Percentiles rank a stretch among this genome's conserved stretches.
Evolutionary conservation across 2,888 invertebrate genomes (phyloP).

Genomic region (Parasteatoda lunata): DNA sequence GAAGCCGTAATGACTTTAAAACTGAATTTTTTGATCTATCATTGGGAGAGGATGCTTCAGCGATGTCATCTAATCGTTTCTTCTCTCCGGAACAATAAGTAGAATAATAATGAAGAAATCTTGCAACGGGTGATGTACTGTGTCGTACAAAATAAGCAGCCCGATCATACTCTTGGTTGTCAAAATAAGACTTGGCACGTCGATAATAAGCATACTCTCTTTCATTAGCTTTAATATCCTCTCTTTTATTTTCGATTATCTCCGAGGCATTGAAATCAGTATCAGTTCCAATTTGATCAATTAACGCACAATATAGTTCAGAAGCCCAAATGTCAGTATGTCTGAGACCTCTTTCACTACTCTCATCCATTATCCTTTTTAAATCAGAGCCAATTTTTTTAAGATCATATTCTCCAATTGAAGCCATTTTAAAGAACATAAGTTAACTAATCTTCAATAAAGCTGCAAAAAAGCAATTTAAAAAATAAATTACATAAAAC

Average conservation of each 20-base stretch:
- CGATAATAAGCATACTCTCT: conserved; percentile 59
- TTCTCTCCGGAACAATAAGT: conserved; percentile 92
- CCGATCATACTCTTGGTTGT: conserved; percentile 90
- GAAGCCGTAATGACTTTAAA: conserved; percentile 73
- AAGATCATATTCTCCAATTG: conserved; percentile 47
- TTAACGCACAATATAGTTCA: conserved; percentile 43
- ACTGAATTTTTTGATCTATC: conserved; percentile 73
- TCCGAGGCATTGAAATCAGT: neutral
- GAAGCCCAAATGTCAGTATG: conserved; percentile 53
- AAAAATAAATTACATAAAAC: conserved; percentile 28
- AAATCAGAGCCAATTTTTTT: conserved; percentile 55
- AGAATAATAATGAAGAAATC: conserved; percentile 89
- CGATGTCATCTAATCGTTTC: conserved; percentile 88
- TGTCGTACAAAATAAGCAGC: conserved; percentile 84
- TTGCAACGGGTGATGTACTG: conserved; percentile 82
- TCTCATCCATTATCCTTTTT: conserved; percentile 43
- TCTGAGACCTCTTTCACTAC: conserved; percentile 55
- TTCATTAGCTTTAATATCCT: conserved; percentile 15
- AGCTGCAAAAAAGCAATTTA: conserved; percentile 65
- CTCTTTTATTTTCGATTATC: no score
- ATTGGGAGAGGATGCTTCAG: conserved; percentile 76
- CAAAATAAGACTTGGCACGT: conserved; percentile 80
- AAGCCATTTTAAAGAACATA: conserved; percentile 48
- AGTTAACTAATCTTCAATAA: conserved; percentile 55
- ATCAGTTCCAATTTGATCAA: conserved; percentile 29